phyloP scores from a whole-genome alignment of 1,140 invertebrate species.

The Drosophila dunni region DNA sequence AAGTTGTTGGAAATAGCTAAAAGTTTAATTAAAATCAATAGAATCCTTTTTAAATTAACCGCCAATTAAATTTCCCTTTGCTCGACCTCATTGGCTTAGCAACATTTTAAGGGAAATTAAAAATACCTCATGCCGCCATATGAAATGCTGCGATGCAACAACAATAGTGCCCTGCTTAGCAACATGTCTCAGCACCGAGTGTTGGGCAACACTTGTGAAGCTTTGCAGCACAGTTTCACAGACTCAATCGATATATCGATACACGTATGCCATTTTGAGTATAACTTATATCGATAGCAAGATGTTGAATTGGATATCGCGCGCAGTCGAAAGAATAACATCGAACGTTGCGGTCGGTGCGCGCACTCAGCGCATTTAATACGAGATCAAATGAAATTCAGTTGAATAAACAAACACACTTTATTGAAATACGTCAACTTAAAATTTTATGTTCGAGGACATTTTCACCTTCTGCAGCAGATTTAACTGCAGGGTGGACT shows the following conservation, averaged over 20 bases:
- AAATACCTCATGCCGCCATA: neutral
- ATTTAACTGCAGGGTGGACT: constrained; percentile 14
- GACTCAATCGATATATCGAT: constrained; percentile 30
- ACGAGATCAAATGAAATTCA: constrained; percentile 30
- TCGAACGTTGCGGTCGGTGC: constrained; percentile 42
- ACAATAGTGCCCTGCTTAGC: neutral
- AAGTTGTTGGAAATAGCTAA: too few species aligned
- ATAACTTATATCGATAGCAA: neutral
- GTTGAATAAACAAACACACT: constrained; percentile 45
- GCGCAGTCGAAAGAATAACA: constrained; percentile 44
- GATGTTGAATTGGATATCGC: constrained; percentile 39
- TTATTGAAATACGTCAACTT: constrained; percentile 62
- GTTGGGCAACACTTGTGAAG: constrained; percentile 4
- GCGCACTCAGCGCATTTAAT: constrained; percentile 36
- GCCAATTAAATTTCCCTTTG: neutral
- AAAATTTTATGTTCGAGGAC: constrained; percentile 25
- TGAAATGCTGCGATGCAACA: neutral
- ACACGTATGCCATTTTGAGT: constrained; percentile 36
- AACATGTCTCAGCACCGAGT: neutral
- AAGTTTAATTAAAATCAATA: neutral
- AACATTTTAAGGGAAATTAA: neutral
- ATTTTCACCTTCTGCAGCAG: constrained; percentile 32
- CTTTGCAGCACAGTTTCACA: constrained; percentile 5
- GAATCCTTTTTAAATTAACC: neutral
- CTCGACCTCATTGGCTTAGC: neutral